Evolutionary conservation across 2,797 vertebrate genomes (phyloP), one percentile per base, ranked within the genome.

Genomic region (Tragelaphus oryx): DNA sequence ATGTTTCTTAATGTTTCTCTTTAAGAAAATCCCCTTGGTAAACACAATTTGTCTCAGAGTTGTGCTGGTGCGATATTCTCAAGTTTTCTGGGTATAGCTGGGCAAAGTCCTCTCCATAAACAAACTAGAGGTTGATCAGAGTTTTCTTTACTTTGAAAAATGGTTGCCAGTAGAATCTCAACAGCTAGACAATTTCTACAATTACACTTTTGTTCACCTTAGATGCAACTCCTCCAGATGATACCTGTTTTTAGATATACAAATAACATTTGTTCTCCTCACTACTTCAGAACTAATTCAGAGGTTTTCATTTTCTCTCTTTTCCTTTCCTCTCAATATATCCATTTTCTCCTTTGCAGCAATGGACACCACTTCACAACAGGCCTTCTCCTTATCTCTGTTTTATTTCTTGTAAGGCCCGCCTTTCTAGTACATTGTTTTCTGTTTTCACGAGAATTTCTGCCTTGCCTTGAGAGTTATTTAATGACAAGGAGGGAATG

Each of bases 401-500:
- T 87, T 81, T 94, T 85, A 16, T 83, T n/a, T 91, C 80, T 81
- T 71, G 71, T 41, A 59, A n/a, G 9, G 26, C 75, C 74, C 87
- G 17, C 11, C 10, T 92, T 37, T 87, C 75, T 81, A 37, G 20
- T 65, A 44, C 57, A 71, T 33, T 93, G 76, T 92, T 88, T 92
- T 88, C 85, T 74, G 17, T 82, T 92, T 92, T 94, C 71, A 85
- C 16, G 41, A 26, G 44, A 87, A 85, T 75, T 80, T 97, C 78
- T 89, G 54, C 57, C 82, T 92, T 90, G 37, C 55, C 78, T 37
- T 81, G 44, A 55, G 16, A 95, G 20, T 81, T 91, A 50, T 48
- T 95, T 81, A 71, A n/a, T 82, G 54, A 37, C 54, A 83, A 37
- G n/a, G 6, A 46, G 3, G 30, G 52, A 62, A 46, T 55, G 55